These are phyloP conservation scores for Amphiduros pacificus DNA, from an alignment of 2,888 invertebrate genomes.

Conservation along the genomic window DNA sequence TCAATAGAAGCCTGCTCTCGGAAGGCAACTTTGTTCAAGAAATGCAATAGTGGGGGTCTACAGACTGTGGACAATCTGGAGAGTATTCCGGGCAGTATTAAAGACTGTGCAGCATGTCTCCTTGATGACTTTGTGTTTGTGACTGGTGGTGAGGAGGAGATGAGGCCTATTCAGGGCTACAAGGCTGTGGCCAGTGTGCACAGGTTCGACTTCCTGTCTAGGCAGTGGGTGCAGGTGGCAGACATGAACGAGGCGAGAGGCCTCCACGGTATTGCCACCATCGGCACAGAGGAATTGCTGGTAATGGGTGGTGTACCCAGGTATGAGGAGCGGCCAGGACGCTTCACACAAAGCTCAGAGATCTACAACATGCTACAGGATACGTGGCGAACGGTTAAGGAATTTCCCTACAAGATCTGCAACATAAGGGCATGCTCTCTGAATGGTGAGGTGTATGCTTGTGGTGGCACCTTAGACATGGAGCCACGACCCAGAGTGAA, in stretches of 20 bases:
- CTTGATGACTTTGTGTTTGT: constrained; percentile 11
- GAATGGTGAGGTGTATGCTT: constrained; percentile 9
- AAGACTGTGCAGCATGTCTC: neutral
- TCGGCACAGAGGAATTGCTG: constrained; percentile 1
- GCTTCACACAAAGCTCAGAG: constrained; percentile 7
- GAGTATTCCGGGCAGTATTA: neutral
- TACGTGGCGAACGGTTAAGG: neutral
- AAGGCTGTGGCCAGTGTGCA: constrained; percentile 1
- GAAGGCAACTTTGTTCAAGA: neutral
- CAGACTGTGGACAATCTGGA: neutral
- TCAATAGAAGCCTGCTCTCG: neutral
- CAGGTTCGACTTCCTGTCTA: constrained; percentile 13
- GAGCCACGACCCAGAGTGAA: constrained; percentile 12
- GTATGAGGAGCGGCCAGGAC: neutral
- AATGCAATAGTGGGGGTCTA: neutral
- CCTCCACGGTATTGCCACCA: constrained; percentile 6
- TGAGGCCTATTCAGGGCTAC: neutral
- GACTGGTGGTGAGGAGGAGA: constrained; percentile 6
- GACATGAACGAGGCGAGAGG: constrained; percentile 9
- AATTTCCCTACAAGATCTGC: constrained; percentile 18
- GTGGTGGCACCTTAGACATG: constrained; percentile 12
- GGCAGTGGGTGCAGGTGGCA: constrained; percentile 11
- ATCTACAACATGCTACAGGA: constrained; percentile 7
- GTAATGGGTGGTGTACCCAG: constrained; percentile 7
- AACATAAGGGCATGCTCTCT: constrained; percentile 11